These are phyloP conservation scores for Microcebus ravelobensis DNA, from an alignment of 2,113 vertebrate genomes.

Conservation along the genomic window DNA sequence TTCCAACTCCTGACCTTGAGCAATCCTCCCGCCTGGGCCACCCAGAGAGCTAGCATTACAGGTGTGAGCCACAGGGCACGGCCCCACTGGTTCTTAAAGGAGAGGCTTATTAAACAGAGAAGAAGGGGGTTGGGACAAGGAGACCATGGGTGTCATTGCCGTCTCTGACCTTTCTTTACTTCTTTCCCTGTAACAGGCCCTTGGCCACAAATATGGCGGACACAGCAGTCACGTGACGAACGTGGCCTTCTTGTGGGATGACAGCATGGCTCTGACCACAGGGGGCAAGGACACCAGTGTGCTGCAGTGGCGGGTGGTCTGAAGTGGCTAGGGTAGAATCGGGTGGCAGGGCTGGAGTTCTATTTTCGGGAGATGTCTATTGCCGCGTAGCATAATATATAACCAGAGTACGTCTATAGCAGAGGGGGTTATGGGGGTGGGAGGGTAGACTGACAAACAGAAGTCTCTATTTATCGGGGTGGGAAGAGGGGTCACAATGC, in stretches of 20 bases:
- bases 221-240: conserved; percentile 98
- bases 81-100: neutral
- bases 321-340: conserved; percentile 49
- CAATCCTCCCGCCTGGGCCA: neutral
- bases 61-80: too few species aligned
- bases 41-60: too few species aligned
- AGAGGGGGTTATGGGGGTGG: conserved; percentile 55
- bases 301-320: conserved; percentile 92
- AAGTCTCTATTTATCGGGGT: conserved; percentile 73
- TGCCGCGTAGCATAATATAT: conserved; percentile 80
- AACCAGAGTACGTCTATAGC: conserved; percentile 79
- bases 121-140: neutral
- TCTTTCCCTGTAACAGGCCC: conserved; percentile 84
- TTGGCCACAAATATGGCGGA: conserved; percentile 89
- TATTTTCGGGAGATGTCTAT: conserved; percentile 84
- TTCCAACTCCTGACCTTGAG: neutral
- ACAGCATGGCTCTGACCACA: conserved; percentile 90
- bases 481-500: conserved; percentile 50
- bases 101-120: neutral
- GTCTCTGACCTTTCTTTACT: neutral
- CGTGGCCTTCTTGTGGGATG: conserved; percentile 92
- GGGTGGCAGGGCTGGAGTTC: conserved; percentile 38
- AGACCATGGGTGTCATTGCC: too few species aligned
- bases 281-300: conserved; percentile 94
- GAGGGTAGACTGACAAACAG: neutral